Percentiles rank a stretch among this genome's conserved stretches.
Conservation (phyloP, 2,888 invertebrate species). For the Fabriciana adippe region DNA sequence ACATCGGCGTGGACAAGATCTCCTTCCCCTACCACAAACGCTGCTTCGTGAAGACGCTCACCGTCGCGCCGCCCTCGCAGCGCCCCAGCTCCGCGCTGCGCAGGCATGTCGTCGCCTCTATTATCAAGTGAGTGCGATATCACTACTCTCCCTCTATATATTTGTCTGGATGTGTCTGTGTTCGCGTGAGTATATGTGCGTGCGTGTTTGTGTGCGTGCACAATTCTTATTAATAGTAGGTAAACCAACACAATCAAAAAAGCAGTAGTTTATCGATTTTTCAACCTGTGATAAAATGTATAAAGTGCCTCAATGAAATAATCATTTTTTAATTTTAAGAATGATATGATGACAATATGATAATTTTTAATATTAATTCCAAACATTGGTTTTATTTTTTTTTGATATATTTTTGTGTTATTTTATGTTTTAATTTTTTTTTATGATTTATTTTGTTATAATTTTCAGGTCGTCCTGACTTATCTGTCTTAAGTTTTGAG, state of each 20-base stretch:
- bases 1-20: conserved; percentile 69
- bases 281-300: no score
- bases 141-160: background rate
- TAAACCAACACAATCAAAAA: no score
- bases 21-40: conserved; percentile 88
- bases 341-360: background rate
- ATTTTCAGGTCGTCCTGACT: conserved; percentile 8
- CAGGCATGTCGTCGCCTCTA: conserved; percentile 91
- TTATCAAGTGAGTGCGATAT: conserved; percentile 87
- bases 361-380: no score
- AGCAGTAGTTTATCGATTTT: no score
- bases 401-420: background rate
- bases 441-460: conserved; percentile 6
- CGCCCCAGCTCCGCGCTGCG: conserved; percentile 90
- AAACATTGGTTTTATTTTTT: background rate
- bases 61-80: conserved; percentile 91
- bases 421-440: background rate
- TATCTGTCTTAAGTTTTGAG: background rate
- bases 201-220: background rate
- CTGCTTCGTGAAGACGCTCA: conserved; percentile 90
- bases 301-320: no score
- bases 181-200: no score
- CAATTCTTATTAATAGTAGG: background rate
- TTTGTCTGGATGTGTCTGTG: background rate
- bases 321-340: background rate